Conservation (phyloP, 2,113 vertebrate species). For the Clarias batrachus region DNA sequence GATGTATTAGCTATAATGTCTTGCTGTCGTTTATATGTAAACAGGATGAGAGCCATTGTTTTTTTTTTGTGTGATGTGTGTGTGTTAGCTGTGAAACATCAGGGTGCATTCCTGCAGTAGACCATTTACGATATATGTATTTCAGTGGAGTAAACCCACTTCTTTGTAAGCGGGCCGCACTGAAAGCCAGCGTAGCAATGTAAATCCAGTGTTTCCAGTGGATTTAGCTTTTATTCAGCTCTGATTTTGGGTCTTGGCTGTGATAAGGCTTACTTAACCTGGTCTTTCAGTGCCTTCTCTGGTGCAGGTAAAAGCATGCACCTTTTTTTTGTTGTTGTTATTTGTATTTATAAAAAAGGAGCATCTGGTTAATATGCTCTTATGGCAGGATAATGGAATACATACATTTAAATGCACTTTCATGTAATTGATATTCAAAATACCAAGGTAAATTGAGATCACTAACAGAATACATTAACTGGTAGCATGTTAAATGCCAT, state of each 20-base stretch:
- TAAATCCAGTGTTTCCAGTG: slow-evolving; percentile 2
- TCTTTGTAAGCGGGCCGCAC: neutral
- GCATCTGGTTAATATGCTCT: slow-evolving; percentile 37
- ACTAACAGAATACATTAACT: neutral
- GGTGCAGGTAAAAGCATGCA: neutral
- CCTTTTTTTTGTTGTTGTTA: slow-evolving; percentile 28
- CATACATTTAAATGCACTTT: slow-evolving; percentile 44
- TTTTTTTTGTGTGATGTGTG: neutral
- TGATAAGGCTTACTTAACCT: neutral
- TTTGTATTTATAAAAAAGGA: slow-evolving; percentile 47
- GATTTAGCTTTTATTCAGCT: slow-evolving; percentile 23
- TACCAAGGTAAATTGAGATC: slow-evolving; percentile 8
- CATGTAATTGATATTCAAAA: neutral
- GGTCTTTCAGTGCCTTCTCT: neutral
- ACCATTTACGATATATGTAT: neutral
- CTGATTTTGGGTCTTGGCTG: neutral
- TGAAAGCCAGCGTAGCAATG: neutral
- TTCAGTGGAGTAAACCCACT: neutral
- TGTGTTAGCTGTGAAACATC: slow-evolving; percentile 10
- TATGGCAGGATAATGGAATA: slow-evolving; percentile 26
- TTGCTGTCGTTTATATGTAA: neutral
- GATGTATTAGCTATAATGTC: slow-evolving; percentile 6
- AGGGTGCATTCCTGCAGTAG: neutral
- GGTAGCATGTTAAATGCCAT: slow-evolving; percentile 22
- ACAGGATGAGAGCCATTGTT: neutral